phyloP scores from a whole-genome alignment of 1,140 invertebrate genomes.

The Cotesia vestalis region DNA sequence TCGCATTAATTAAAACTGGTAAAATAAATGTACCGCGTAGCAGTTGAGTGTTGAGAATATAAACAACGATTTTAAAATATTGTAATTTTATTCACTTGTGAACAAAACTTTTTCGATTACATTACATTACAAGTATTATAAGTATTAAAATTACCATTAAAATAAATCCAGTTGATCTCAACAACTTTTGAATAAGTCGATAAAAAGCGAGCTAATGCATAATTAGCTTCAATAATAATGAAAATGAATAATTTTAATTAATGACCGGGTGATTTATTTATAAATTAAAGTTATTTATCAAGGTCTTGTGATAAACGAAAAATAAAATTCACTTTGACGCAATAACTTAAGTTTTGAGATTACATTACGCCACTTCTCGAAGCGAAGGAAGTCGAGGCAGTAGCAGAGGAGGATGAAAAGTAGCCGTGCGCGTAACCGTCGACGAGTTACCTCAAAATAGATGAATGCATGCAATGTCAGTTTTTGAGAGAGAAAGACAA shows the following conservation, averaged over 20 bases:
- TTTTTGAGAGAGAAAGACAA: neutral
- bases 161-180: too few relatives aligned
- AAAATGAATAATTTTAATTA: neutral
- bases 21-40: too few relatives aligned
- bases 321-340: neutral
- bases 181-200: too few relatives aligned
- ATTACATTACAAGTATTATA: too few relatives aligned
- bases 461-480: slow-evolving; percentile 9
- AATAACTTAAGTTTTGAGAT: slow-evolving; percentile 15
- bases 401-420: slow-evolving; percentile 2
- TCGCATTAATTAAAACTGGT: too few relatives aligned
- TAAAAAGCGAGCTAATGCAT: too few relatives aligned
- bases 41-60: too few relatives aligned
- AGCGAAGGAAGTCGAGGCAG: neutral
- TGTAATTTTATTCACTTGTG: too few relatives aligned
- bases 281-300: slow-evolving; percentile 5
- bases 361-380: slow-evolving; percentile 9
- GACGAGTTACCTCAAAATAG: slow-evolving; percentile 25
- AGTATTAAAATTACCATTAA: too few relatives aligned
- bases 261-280: slow-evolving; percentile 1
- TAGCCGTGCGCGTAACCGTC: slow-evolving; percentile 1
- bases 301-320: slow-evolving; percentile 21
- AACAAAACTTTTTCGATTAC: too few relatives aligned
- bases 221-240: too few relatives aligned
- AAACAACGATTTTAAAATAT: too few relatives aligned